Evolutionary conservation across 1,140 invertebrate genomes (phyloP), one percentile per base, ranked within the genome.

Genomic region (Hylaeus volcanicus): DNA sequence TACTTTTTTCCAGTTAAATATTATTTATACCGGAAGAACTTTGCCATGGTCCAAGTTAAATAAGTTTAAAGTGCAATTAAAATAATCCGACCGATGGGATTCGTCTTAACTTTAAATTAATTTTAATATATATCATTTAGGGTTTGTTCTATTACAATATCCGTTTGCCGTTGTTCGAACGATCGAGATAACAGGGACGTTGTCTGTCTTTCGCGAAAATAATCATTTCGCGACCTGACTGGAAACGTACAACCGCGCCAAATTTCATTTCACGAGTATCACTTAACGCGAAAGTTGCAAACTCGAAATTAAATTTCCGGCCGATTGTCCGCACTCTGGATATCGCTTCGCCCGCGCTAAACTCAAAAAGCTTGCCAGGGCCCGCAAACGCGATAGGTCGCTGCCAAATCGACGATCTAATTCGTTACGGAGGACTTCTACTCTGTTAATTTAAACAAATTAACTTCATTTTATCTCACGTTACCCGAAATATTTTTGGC

Each of bases 261-360:
- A 77, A 81, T 76, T 77, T 81, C 73, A 81, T 81, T 81, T 70
- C 66, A 39, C 58, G 64, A 39, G 68, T 71, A 76, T 81, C 74
- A 48, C 70, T 77, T 75, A 63, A 15, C 65, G 65, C n/a, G 51
- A 64, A 64, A 70, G 58, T 77, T 55, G 64, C 56, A 12, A 70
- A 64, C 63, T 80, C 15, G 0, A 55, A 55, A 77, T 64, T 55
- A 76, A 81, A 81, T 76, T 81, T 70, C 53, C n/a, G 11, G 37
- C 51, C 51, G 51, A 51, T 41, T 74, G 55, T 43, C 43, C 11
- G 14, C n/a, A 26, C 53, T 9, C n/a, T 53, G 64, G 51, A 66
- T 74, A 65, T 79, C 61, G 53, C 14, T 8, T 6, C 8, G 8
- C 43, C 14, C 48, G 6, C 55, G 43, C 12, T 41, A 39, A 39